These are phyloP conservation scores for Oncorhynchus clarkii DNA, from an alignment of 2,113 vertebrate genomes.

Conservation along the genomic window DNA sequence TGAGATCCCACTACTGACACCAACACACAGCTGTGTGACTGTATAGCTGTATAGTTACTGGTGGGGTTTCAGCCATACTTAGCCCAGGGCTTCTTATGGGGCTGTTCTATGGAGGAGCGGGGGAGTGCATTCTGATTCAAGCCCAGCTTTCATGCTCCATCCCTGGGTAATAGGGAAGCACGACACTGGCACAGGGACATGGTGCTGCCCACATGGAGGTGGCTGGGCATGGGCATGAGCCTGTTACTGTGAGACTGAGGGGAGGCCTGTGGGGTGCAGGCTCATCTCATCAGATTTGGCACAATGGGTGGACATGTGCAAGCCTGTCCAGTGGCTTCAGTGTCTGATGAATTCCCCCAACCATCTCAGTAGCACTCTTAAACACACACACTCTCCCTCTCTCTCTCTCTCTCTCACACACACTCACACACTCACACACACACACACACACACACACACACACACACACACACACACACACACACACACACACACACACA, in stretches of 20 bases:
- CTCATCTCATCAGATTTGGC: conserved; percentile 32
- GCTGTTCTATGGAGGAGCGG: background rate
- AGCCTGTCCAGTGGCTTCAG: background rate
- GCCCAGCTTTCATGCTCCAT: conserved; percentile 34
- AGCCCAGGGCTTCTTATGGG: conserved; percentile 47
- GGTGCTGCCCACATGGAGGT: conserved; percentile 27
- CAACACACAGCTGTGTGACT: conserved; percentile 8
- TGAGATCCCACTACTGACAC: conserved; percentile 3
- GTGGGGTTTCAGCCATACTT: conserved; percentile 27
- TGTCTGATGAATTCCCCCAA: background rate
- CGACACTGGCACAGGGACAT: conserved; percentile 10
- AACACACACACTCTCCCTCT: background rate
- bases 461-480: background rate
- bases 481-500: background rate
- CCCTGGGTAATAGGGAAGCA: conserved; percentile 38
- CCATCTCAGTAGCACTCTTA: conserved; percentile 2
- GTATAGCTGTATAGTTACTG: conserved; percentile 20
- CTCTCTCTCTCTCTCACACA: no score
- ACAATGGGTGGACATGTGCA: conserved; percentile 28
- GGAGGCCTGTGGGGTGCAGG: conserved; percentile 15
- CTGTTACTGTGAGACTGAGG: conserved; percentile 33
- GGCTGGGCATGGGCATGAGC: conserved; percentile 22
- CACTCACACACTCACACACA: background rate
- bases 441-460: background rate
- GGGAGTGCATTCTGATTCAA: conserved; percentile 41